These are phyloP conservation scores for Ischnura elegans DNA, from an alignment of 2,888 invertebrate genomes.

Conservation along the genomic window DNA sequence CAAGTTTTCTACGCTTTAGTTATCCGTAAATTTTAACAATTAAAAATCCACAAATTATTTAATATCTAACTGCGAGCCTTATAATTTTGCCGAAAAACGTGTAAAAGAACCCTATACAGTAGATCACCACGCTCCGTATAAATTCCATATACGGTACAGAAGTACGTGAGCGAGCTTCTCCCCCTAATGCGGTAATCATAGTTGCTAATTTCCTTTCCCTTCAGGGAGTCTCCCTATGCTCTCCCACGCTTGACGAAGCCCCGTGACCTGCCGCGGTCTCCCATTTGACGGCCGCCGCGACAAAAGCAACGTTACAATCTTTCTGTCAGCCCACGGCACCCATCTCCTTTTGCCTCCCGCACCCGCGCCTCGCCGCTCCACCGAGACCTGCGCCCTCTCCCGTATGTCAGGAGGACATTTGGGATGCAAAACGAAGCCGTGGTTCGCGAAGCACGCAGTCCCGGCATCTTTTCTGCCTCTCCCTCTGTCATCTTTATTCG, in stretches of 20 bases:
- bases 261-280: not conserved
- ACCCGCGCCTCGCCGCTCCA: not conserved
- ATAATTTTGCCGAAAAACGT: no score
- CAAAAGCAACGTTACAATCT: not conserved
- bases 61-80: no score
- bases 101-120: no score
- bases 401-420: conserved; percentile 45
- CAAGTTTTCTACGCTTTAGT: no score
- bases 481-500: not conserved
- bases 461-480: not conserved
- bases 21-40: no score
- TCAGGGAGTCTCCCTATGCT: no score
- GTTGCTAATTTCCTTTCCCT: no score
- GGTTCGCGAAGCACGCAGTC: conserved; percentile 47
- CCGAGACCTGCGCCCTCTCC: not conserved
- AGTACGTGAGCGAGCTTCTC: no score
- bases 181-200: no score
- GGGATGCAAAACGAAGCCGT: conserved; percentile 53
- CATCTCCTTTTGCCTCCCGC: not conserved
- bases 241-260: not conserved
- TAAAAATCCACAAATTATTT: no score
- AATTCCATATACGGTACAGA: no score
- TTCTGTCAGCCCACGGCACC: not conserved
- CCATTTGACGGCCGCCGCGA: not conserved
- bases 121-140: no score